phyloP scores from a whole-genome alignment of 2,888 invertebrate genomes.

The Yponomeuta plumbellus region DNA sequence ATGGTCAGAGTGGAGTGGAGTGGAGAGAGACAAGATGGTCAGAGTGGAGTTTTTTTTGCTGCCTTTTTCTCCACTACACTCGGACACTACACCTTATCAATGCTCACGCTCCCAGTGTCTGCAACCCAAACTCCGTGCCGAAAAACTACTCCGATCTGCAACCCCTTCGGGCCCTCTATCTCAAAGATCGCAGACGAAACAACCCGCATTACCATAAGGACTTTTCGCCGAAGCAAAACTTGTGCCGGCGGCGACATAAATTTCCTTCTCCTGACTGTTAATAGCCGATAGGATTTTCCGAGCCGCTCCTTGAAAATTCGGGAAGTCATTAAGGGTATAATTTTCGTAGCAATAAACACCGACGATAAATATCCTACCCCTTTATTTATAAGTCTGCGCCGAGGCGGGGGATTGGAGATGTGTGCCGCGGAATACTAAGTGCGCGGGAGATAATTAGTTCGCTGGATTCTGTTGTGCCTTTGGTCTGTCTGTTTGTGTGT shows the following conservation, averaged over 20 bases:
- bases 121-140: neutral
- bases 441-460: neutral
- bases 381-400: constrained; percentile 51
- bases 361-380: constrained; percentile 72
- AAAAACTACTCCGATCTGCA: neutral
- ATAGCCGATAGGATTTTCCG: constrained; percentile 75
- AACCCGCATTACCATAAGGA: constrained; percentile 57
- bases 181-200: constrained; percentile 28
- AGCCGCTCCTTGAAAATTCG: constrained; percentile 55
- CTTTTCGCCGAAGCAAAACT: constrained; percentile 40
- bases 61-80: too few relatives aligned
- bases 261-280: constrained; percentile 67
- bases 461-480: neutral
- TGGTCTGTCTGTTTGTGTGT: neutral
- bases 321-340: constrained; percentile 75
- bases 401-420: constrained; percentile 15
- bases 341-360: constrained; percentile 74
- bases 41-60: too few relatives aligned
- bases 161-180: neutral
- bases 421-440: constrained; percentile 16
- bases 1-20: too few relatives aligned
- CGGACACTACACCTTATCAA: too few relatives aligned
- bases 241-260: constrained; percentile 45
- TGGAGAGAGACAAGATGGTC: too few relatives aligned
- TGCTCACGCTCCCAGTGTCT: neutral